Percentiles rank a stretch among this genome's conserved stretches.
Evolutionary conservation across 2,113 vertebrate genomes (phyloP).

Genomic region (Ptyas mucosa): DNA sequence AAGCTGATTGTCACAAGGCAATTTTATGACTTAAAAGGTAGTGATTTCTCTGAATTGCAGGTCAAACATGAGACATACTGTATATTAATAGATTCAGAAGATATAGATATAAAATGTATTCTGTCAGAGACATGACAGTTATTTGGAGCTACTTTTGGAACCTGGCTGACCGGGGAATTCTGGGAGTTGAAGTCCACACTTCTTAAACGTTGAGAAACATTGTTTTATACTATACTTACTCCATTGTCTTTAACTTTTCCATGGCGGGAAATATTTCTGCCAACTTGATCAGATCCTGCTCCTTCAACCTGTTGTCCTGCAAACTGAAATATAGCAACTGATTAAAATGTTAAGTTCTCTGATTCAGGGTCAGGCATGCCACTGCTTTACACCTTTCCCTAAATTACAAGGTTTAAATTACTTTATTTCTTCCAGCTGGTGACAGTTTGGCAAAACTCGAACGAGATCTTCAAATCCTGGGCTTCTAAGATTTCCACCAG

Average conservation of each 20-base stretch:
- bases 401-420: constrained; percentile 55
- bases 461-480: constrained; percentile 71
- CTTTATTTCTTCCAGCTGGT: constrained; percentile 80
- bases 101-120: not conserved
- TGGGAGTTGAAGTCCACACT: not conserved
- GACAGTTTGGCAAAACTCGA: constrained; percentile 70
- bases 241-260: constrained; percentile 63
- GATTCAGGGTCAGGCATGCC: not conserved
- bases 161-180: not conserved
- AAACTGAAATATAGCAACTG: constrained; percentile 65
- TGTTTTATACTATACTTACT: constrained; percentile 68
- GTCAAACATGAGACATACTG: not conserved
- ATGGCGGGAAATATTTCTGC: constrained; percentile 68
- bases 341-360: rapidly evolving
- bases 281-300: constrained; percentile 63
- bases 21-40: not conserved
- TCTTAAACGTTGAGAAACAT: not conserved
- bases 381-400: too few relatives aligned
- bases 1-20: not conserved
- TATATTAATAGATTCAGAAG: not conserved
- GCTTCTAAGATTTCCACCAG: constrained; percentile 71
- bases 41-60: not conserved
- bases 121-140: not conserved
- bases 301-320: constrained; percentile 77
- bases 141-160: not conserved